phyloP scores from a whole-genome alignment of 1,140 invertebrate species.

The Hermetia illucens region DNA sequence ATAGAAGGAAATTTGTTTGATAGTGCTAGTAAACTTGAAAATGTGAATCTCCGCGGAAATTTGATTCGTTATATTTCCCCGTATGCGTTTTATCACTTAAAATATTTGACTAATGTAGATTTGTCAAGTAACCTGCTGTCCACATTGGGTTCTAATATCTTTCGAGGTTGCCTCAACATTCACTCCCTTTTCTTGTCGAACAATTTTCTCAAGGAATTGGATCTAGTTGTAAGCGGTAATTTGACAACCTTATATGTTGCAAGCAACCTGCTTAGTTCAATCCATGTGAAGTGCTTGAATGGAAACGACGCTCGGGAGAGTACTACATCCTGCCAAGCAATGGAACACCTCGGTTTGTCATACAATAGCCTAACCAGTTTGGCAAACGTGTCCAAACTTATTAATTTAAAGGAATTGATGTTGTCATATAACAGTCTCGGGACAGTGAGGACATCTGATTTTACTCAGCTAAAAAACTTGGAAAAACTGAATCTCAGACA shows the following conservation, averaged over 20 bases:
- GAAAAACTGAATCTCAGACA: constrained; percentile 15
- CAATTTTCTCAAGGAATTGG: constrained; percentile 16
- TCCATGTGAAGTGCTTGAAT: constrained; percentile 19
- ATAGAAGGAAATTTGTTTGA: constrained; percentile 20
- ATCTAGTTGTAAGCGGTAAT: too few species aligned
- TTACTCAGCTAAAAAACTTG: constrained; percentile 18
- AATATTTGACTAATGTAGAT: constrained; percentile 21
- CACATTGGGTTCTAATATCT: constrained; percentile 19
- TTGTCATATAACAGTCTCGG: constrained; percentile 24
- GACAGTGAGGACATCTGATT: constrained; percentile 17
- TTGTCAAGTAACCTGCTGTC: constrained; percentile 17
- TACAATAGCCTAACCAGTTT: constrained; percentile 17
- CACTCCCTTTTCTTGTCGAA: constrained; percentile 17
- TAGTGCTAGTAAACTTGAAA: constrained; percentile 21
- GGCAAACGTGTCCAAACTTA: constrained; percentile 18
- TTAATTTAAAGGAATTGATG: constrained; percentile 16
- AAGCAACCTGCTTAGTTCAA: too few species aligned
- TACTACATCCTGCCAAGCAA: constrained; percentile 18
- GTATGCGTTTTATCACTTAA: constrained; percentile 20
- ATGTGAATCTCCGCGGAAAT: constrained; percentile 19
- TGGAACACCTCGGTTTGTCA: constrained; percentile 18
- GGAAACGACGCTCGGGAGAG: constrained; percentile 20
- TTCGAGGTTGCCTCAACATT: constrained; percentile 16
- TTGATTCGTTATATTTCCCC: constrained; percentile 16
- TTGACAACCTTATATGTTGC: too few species aligned